phyloP scores from a whole-genome alignment of 2,797 vertebrate species.

The Pseudomugil gertrudae region DNA sequence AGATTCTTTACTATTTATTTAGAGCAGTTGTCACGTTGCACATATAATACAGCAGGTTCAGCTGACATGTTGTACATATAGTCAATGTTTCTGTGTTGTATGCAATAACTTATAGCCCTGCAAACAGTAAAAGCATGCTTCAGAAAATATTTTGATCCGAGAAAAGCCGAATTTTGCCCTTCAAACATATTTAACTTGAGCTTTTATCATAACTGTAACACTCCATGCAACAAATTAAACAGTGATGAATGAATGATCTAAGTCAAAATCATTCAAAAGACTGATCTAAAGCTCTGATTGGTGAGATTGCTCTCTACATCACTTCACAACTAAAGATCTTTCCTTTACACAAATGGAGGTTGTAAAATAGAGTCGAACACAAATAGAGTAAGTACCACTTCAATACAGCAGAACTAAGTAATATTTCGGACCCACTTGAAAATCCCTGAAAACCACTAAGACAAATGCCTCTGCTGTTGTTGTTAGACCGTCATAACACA shows the following conservation, averaged over 20 bases:
- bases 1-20: slow-evolving; percentile 35
- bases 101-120: slow-evolving; percentile 13
- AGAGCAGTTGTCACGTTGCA: slow-evolving; percentile 37
- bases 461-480: slow-evolving; percentile 25
- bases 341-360: slow-evolving; percentile 24
- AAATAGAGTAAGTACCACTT: slow-evolving; percentile 11
- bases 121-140: neutral
- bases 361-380: slow-evolving; percentile 15
- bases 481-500: slow-evolving; percentile 29
- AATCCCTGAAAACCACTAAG: slow-evolving; percentile 14
- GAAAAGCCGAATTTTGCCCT: neutral
- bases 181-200: neutral
- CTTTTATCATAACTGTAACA: neutral
- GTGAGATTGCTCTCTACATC: slow-evolving; percentile 26
- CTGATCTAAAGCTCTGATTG: slow-evolving; percentile 22
- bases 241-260: slow-evolving; percentile 9
- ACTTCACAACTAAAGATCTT: slow-evolving; percentile 10
- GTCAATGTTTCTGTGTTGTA: slow-evolving; percentile 21
- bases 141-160: slow-evolving; percentile 1
- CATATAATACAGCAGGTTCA: slow-evolving; percentile 21
- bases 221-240: neutral
- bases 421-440: slow-evolving; percentile 14
- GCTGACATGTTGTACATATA: slow-evolving; percentile 16
- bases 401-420: slow-evolving; percentile 9
- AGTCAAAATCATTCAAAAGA: slow-evolving; percentile 22